Base-by-base conservation (phyloP, 1,140 invertebrate genomes). In the Trichonephila inaurata region DNA sequence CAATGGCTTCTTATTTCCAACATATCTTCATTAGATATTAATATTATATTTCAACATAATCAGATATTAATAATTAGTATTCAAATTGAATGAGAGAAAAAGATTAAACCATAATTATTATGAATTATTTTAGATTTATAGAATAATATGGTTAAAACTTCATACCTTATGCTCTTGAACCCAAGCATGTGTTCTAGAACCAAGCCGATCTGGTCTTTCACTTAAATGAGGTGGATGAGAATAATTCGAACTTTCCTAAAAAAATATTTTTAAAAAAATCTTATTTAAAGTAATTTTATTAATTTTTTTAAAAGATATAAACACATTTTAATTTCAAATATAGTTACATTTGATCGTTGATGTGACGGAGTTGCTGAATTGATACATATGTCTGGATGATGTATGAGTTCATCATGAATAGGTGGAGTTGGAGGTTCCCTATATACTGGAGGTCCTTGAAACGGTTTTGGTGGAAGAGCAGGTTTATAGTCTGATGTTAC, bases 111-210 rank as follows among this genome's bases (percentile, higher is more conserved):
- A 4, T 40, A 40, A 40, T 2, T 40, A 40, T 40, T 40, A 40
- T 40, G 33, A 40, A 40, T 40, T 85, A 21, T 6, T 85, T 12
- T 24, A 1, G 28, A 21, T 24, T 21, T 21, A 28, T 72, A 62
- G 19, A 21, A 62, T 21, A 21, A 21, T 62, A 21, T 5, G 16
- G 16, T 1, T 16, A 19, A 62, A 62, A 62, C 19, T 24, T 77
- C 12, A 82, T 93, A 93, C 92, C 69, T 93, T 93, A 85, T 93
- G 92, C 62, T 93, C 92, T 51, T 93, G 92, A 19, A 93, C 92
- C 92, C 92, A 93, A 88, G 92, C 92, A 81, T 93, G 92, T 44
- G 92, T 93, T 89, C 92, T 88, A 18, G 92, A 62, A 44, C 85
- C 92, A 81, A 87, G 86, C 1, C 60, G 64, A 82, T 88, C 85